These are phyloP conservation scores for Polyommatus icarus DNA, from an alignment of 2,888 invertebrate species.

Conservation along the genomic window DNA sequence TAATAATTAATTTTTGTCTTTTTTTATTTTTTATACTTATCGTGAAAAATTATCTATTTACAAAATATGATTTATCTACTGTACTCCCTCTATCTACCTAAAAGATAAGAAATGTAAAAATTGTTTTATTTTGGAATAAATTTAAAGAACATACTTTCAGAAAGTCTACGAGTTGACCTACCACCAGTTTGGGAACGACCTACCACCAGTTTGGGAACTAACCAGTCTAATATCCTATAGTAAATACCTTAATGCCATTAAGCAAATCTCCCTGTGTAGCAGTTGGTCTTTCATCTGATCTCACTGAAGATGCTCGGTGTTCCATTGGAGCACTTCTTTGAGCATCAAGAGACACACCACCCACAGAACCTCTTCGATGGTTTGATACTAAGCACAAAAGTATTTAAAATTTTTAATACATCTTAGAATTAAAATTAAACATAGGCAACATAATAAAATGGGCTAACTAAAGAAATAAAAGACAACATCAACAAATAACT, in stretches of 20 bases:
- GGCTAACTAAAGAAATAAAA: background rate
- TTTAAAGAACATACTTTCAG: no score
- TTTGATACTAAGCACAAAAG: conserved; percentile 40
- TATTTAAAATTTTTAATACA: background rate
- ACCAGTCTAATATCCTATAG: no score
- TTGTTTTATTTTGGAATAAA: no score
- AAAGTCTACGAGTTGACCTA: no score
- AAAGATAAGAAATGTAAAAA: no score
- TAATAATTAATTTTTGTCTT: background rate
- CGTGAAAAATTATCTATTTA: no score
- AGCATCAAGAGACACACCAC: conserved; percentile 64
- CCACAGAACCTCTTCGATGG: conserved; percentile 54
- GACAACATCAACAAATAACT: background rate
- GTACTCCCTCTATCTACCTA: no score
- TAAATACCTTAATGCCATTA: conserved; percentile 74
- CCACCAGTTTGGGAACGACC: no score
- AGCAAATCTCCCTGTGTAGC: conserved; percentile 82
- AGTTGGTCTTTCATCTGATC: conserved; percentile 64
- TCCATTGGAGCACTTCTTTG: conserved; percentile 57
- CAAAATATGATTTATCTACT: no score
- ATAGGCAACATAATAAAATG: background rate
- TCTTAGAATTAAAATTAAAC: background rate
- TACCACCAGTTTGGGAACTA: no score
- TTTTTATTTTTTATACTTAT: no score
- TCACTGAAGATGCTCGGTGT: conserved; percentile 60